Conservation (phyloP, 2,797 vertebrate species). For the Selene dorsalis region DNA sequence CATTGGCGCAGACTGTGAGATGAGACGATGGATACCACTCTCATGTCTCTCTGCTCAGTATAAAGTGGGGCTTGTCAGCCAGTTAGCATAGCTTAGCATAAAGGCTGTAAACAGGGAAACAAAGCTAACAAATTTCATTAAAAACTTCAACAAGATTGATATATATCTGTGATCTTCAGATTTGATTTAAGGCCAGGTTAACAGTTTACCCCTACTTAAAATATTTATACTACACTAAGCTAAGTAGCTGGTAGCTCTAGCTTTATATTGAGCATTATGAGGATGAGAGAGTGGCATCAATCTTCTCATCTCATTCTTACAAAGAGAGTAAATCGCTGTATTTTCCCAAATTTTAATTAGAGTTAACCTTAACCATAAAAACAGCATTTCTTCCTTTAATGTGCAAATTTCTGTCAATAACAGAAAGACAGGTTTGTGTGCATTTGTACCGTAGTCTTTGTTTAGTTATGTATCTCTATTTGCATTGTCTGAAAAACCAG, state of each 20-base stretch:
- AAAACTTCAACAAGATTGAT: not conserved
- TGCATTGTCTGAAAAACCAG: not conserved
- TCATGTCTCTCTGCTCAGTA: not conserved
- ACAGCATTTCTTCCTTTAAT: constrained; percentile 1
- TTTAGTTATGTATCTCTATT: not conserved
- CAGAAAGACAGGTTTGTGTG: not conserved
- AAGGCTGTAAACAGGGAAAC: not conserved
- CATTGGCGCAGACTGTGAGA: not conserved
- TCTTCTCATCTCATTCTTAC: not conserved
- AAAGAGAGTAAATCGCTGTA: too few species aligned
- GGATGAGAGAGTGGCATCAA: too few species aligned
- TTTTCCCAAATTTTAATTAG: not conserved
- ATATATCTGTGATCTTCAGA: too few species aligned
- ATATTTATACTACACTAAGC: constrained; percentile 4
- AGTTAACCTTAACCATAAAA: not conserved
- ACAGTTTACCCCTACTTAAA: not conserved
- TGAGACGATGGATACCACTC: not conserved
- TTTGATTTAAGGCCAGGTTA: not conserved
- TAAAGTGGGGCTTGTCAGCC: not conserved
- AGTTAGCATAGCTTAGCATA: not conserved
- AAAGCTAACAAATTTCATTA: too few species aligned
- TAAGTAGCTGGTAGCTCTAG: not conserved
- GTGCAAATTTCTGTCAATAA: not conserved
- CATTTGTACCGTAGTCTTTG: not conserved
- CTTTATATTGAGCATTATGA: not conserved